Base-by-base conservation (phyloP, 2,888 invertebrate species). In the Oscheius onirici region DNA sequence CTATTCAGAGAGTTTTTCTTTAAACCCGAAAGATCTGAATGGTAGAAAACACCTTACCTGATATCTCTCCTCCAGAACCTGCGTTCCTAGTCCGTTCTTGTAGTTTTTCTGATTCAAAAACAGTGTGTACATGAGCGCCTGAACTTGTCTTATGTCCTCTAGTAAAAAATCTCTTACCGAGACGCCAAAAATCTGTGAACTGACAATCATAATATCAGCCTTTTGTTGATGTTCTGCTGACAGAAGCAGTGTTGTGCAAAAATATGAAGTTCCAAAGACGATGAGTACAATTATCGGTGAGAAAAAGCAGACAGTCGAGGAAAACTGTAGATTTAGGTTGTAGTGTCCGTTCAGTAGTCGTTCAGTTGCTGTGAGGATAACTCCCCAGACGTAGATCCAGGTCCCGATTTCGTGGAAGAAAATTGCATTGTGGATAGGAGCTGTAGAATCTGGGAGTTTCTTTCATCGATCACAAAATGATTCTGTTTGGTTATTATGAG, bases 361-460 rank as follows among this genome's bases (percentile, higher is more conserved):
- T 17, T 63, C 63, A 34, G 49, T 49, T 3, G 63, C 46, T 6
- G 63, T 49, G 8, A 63, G n/a, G 20, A 49, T 11, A 1, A 63
- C 63, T n/a, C 63, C 63, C 63, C 63, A 63, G 1, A 63, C 63
- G 46, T 63, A 63, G 13, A 63, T 34, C 63, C 63, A 63, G 0
- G 63, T 63, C 2, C 49, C 46, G n/a, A 46, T 26, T 34, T 63
- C 63, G 17, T 63, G 63, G 6, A 13, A 34, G 34, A 63, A 63
- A 26, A 63, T 63, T 1, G 49, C 63, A 1, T n/a, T 20, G 26
- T 24, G 63, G 24, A 63, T 63, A 1, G 63, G 58, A 2, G 34
- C 41, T 15, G 40, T 8, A 40, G 34, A 34, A 34, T 34, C 34
- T 34, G 34, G 8, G 8, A 34, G 34, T 34, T 8, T 34, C 8